These are phyloP conservation scores for Psettodes erumei DNA, from an alignment of 2,113 vertebrate species.

Conservation along the genomic window DNA sequence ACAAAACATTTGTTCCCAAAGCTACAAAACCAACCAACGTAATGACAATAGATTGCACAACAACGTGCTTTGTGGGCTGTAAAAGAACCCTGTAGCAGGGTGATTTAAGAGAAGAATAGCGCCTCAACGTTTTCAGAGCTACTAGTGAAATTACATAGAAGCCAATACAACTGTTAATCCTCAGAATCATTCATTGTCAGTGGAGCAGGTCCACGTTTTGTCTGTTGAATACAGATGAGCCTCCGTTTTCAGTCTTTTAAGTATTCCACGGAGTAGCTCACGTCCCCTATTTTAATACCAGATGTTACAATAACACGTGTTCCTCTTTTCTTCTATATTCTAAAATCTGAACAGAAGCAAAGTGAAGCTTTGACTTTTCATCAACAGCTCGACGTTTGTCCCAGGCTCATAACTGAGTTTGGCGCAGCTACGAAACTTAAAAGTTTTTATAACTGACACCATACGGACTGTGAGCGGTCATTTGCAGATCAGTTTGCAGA, in stretches of 20 bases:
- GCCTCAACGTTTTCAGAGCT: neutral
- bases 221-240: neutral
- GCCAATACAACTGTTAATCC: neutral
- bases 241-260: neutral
- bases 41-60: neutral
- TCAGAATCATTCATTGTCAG: neutral
- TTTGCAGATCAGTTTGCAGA: constrained; percentile 32
- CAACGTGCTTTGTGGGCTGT: neutral
- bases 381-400: neutral
- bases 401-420: neutral
- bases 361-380: neutral
- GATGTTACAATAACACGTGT: too few species aligned
- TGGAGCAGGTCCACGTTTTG: neutral
- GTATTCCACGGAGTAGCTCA: neutral
- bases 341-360: neutral
- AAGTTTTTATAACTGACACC: neutral
- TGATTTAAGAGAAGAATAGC: neutral
- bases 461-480: neutral
- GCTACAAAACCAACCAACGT: neutral
- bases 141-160: neutral
- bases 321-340: too few species aligned
- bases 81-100: neutral
- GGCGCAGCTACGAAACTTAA: neutral
- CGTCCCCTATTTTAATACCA: neutral
- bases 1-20: neutral